Conservation (phyloP, 2,797 vertebrate species). For the Amphiprion clarkii region DNA sequence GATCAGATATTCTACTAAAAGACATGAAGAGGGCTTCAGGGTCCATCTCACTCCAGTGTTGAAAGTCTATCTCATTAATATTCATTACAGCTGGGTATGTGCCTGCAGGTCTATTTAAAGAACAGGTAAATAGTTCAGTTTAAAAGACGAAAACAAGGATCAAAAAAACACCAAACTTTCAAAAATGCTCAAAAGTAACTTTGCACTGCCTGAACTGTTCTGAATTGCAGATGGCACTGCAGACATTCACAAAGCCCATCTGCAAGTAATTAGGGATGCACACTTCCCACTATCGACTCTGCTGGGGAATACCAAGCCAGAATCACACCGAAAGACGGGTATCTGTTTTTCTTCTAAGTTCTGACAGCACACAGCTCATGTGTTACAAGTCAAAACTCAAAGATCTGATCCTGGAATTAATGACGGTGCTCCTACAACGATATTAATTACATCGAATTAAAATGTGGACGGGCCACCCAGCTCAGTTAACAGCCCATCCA, state of each 20-base stretch:
- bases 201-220: conserved; percentile 1
- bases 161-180: conserved; percentile 1
- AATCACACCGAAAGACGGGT: conserved; percentile 8
- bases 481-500: conserved; percentile 42
- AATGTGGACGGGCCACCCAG: conserved; percentile 3
- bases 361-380: conserved; percentile 5
- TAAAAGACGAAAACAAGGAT: conserved; percentile 17
- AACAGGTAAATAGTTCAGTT: neutral
- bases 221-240: conserved; percentile 28
- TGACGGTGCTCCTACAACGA: neutral
- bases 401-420: neutral
- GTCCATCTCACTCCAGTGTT: conserved; percentile 5
- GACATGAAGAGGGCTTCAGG: neutral
- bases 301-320: conserved; percentile 10
- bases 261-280: conserved; percentile 18
- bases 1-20: conserved; percentile 12
- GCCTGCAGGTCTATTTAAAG: conserved; percentile 17
- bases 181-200: neutral
- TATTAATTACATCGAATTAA: conserved; percentile 36
- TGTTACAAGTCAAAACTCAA: neutral
- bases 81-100: conserved; percentile 14
- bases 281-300: conserved; percentile 11
- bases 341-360: conserved; percentile 3
- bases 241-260: conserved; percentile 8
- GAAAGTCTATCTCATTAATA: conserved; percentile 26